phyloP scores from a whole-genome alignment of 2,113 vertebrate species.

The Canis aureus region DNA sequence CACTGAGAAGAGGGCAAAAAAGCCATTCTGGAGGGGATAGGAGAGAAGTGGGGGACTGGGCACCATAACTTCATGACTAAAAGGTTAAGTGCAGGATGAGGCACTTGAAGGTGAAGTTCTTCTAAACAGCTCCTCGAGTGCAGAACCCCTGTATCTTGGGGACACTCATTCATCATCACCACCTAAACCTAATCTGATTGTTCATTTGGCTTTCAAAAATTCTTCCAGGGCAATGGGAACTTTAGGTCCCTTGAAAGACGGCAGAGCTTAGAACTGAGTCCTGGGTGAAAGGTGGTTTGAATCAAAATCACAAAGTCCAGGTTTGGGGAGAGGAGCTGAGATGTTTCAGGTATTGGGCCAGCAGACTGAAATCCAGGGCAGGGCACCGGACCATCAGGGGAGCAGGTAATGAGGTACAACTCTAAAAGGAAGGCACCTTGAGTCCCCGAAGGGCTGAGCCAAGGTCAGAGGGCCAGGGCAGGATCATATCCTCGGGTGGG shows the following conservation, averaged over 20 bases:
- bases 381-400: neutral
- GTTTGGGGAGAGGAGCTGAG: neutral
- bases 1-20: neutral
- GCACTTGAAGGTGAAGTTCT: neutral
- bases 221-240: neutral
- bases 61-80: neutral
- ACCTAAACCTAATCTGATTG: neutral
- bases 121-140: neutral
- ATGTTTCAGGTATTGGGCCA: neutral
- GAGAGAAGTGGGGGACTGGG: neutral
- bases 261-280: neutral
- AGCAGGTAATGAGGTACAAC: neutral
- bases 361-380: neutral
- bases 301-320: neutral
- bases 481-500: neutral
- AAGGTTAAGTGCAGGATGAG: neutral
- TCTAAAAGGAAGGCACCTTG: constrained; percentile 77
- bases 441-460: constrained; percentile 74
- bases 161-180: neutral
- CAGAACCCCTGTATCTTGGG: neutral
- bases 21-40: neutral
- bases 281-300: neutral
- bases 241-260: neutral
- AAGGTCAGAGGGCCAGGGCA: constrained; percentile 63
- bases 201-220: neutral